Conservation (phyloP, 2,113 vertebrate species). For the Cavia aperea region DNA sequence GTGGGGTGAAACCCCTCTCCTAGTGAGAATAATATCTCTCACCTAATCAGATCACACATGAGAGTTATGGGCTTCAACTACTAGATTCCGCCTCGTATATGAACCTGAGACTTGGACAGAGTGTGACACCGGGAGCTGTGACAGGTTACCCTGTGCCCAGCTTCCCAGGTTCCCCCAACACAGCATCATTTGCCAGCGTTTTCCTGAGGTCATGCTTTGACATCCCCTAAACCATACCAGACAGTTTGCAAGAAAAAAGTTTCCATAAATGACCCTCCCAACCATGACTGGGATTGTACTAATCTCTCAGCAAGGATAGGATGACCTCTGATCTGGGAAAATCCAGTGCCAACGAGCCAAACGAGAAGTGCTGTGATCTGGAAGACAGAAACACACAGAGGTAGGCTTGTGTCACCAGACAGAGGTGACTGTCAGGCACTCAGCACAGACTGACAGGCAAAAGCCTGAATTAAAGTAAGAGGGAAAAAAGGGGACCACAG, state of each 20-base stretch:
- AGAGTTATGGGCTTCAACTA: neutral
- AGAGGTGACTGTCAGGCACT: neutral
- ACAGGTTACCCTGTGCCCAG: neutral
- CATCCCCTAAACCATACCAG: neutral
- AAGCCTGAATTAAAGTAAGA: neutral
- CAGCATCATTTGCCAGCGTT: neutral
- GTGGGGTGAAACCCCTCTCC: neutral
- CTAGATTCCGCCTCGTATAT: neutral
- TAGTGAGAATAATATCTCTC: neutral
- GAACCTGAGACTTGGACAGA: neutral
- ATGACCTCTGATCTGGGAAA: neutral
- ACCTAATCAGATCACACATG: neutral
- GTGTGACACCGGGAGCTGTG: neutral
- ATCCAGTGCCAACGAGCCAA: neutral
- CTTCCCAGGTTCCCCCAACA: neutral
- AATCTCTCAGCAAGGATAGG: neutral
- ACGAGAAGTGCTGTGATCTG: neutral
- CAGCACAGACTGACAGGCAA: neutral
- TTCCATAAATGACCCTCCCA: neutral
- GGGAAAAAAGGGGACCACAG: neutral
- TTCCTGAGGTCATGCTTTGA: neutral
- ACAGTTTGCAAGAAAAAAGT: neutral
- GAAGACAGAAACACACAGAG: neutral
- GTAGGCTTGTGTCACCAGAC: neutral
- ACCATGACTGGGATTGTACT: neutral